Percentiles rank a stretch among this genome's conserved stretches.
Conservation (phyloP, 1,140 invertebrate species). For the Plodia interpunctella region DNA sequence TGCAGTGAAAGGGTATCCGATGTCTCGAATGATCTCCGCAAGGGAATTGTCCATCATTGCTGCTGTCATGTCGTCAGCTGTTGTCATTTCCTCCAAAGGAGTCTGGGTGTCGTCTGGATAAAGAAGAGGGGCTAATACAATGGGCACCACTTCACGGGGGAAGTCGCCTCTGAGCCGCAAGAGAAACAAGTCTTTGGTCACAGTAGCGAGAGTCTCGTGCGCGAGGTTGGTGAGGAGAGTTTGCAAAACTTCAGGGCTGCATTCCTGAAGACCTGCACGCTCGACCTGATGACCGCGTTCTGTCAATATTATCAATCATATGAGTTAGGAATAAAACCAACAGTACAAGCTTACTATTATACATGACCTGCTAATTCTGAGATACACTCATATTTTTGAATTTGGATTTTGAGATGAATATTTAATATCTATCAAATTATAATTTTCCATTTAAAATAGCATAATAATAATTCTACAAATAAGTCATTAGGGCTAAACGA, state of each 20-base stretch:
- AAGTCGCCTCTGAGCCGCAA: slow-evolving; percentile 90
- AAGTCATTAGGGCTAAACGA: too few relatives aligned
- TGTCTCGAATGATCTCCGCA: slow-evolving; percentile 91
- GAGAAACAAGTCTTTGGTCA: slow-evolving; percentile 88
- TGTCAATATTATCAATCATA: slow-evolving; percentile 25
- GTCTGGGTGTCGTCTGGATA: slow-evolving; percentile 88
- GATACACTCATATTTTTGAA: too few relatives aligned
- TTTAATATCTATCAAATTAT: too few relatives aligned
- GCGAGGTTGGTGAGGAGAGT: slow-evolving; percentile 82
- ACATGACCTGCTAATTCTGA: too few relatives aligned
- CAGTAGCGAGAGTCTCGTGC: slow-evolving; percentile 78
- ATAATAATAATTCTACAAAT: too few relatives aligned
- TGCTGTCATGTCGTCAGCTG: slow-evolving; percentile 74
- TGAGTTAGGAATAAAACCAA: too few relatives aligned
- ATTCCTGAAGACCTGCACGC: slow-evolving; percentile 91
- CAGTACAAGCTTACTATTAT: too few relatives aligned
- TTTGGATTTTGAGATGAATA: too few relatives aligned
- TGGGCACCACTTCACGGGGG: slow-evolving; percentile 90
- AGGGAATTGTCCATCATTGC: slow-evolving; percentile 85
- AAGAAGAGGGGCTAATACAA: slow-evolving; percentile 90
- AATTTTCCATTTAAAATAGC: too few relatives aligned
- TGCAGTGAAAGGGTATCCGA: slow-evolving; percentile 92
- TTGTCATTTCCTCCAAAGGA: slow-evolving; percentile 78
- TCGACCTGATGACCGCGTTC: slow-evolving; percentile 80
- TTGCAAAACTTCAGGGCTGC: slow-evolving; percentile 91